Evolutionary conservation across 2,888 invertebrate species (phyloP), one percentile per base, ranked within the genome.

Genomic region (Osmoderma eremita): DNA sequence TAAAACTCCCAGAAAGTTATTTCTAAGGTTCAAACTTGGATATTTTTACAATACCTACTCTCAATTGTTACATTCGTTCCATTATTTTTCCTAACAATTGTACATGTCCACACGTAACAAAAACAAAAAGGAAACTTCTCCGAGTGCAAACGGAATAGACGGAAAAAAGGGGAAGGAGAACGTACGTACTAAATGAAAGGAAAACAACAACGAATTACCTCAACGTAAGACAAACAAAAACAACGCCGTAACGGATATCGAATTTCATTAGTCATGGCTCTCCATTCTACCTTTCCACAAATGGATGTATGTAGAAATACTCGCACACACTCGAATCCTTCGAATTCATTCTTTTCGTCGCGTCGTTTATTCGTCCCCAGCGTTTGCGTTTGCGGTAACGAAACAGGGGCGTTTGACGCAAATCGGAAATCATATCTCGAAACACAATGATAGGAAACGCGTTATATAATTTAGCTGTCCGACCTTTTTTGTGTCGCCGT

Each of bases 141-240:
- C 12, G 17, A 36, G 36, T 3, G 39, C 17, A 56, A 22, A 42
- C 41, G 18, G n/a, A 41, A 56, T 13, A 22, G 22, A 15, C 8
- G 38, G 38, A 36, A 17, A 45, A 42, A 45, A 10, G 3, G 20
- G 13, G n/a, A 10, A 51, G 15, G 50, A 39, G 18, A 39, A 38
- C 39, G 39, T 54, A 54, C n/a, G 39, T 18, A 54, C 20, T 54
- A 54, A 54, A 54, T 54, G 54, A 54, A 54, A 54, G 54, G 39
- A 39, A 54, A 54, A 54, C 39, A 20, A 54, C 54, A 39, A 18
- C 18, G 39, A 54, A 54, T 54, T 39, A 54, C 15, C 39, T 39
- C 12, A 38, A 20, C 20, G 38, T 17, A 54, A 54, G 54, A 54
- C 39, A 54, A 54, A 54, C 54, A 54, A 36, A 54, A 54, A 54